Evolutionary conservation across 2,113 vertebrate genomes (phyloP).

Genomic region (Noctilio leporinus): DNA sequence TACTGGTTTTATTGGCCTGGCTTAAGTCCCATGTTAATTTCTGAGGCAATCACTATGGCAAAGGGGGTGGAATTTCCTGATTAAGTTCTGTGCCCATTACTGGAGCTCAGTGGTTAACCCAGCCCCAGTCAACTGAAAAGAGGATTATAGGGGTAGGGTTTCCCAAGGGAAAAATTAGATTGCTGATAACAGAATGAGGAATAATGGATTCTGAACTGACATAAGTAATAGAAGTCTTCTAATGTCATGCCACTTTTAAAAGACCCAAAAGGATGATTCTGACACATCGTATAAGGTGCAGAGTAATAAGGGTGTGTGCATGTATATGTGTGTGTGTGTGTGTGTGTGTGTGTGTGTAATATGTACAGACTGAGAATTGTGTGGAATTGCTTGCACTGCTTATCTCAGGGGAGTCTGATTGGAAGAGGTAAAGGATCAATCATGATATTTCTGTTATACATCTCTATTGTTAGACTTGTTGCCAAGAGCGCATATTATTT

Average conservation of each 20-base stretch:
- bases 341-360: background rate
- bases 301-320: background rate
- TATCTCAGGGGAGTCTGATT: background rate
- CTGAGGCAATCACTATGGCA: background rate
- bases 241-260: background rate
- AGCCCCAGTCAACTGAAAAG: background rate
- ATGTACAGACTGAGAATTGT: background rate
- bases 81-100: background rate
- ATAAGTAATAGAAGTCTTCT: background rate
- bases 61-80: background rate
- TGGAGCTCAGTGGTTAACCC: background rate
- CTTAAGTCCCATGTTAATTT: background rate
- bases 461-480: background rate
- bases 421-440: background rate
- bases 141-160: background rate
- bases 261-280: background rate
- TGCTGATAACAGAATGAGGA: background rate
- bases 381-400: background rate
- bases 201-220: background rate
- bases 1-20: background rate
- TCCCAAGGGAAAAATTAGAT: background rate
- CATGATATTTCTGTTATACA: background rate
- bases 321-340: background rate
- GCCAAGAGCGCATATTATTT: background rate
- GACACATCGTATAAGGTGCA: background rate